Conservation (phyloP, 1,140 invertebrate genomes). For the Forficula auricularia region DNA sequence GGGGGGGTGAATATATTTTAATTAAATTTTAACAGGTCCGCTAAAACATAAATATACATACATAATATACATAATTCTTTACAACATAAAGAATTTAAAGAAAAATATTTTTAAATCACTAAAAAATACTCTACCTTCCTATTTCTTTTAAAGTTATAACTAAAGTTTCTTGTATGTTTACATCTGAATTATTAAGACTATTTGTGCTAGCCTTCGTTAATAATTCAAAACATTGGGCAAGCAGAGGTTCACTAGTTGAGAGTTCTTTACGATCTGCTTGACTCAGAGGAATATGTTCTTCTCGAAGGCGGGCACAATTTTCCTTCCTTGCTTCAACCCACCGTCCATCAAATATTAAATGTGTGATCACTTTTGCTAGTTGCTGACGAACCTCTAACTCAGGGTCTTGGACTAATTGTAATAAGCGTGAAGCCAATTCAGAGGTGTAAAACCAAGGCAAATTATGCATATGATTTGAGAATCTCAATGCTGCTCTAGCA, state of each 20-base stretch:
- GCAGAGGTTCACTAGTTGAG: conserved; percentile 14
- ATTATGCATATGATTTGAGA: conserved; percentile 26
- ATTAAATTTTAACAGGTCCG: too few species aligned
- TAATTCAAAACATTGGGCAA: conserved; percentile 31
- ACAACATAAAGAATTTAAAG: too few species aligned
- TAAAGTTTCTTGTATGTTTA: conserved; percentile 31
- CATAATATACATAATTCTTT: too few species aligned
- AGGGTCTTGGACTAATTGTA: conserved; percentile 23
- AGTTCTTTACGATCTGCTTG: conserved; percentile 24
- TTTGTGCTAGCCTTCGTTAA: conserved; percentile 29
- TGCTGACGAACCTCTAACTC: conserved; percentile 22
- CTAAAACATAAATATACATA: too few species aligned
- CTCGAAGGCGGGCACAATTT: conserved; percentile 14
- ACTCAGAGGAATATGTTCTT: conserved; percentile 21
- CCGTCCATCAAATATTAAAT: conserved; percentile 7
- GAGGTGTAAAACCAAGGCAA: conserved; percentile 21
- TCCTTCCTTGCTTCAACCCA: conserved; percentile 1
- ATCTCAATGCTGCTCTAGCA: conserved; percentile 20
- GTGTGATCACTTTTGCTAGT: conserved; percentile 20
- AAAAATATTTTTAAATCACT: too few species aligned
- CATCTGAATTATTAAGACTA: conserved; percentile 31
- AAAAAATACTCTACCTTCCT: conserved; percentile 26
- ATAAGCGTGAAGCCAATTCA: conserved; percentile 23
- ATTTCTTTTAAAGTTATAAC: conserved; percentile 34
- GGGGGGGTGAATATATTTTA: too few species aligned